phyloP scores from a whole-genome alignment of 2,888 invertebrate species.

The Stenolophus ochropezus region DNA sequence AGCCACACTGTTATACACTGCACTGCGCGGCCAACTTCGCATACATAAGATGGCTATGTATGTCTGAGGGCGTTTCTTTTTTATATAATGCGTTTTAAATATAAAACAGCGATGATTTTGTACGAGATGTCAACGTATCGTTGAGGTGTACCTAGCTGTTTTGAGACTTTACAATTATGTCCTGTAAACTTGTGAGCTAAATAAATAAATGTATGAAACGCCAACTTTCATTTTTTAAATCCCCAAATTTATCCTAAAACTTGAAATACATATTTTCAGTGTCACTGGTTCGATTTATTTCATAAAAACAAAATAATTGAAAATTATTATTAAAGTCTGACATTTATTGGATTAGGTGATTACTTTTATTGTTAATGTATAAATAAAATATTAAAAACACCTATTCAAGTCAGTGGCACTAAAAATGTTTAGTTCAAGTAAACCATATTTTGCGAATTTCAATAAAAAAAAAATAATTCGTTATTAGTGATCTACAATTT shows the following conservation, averaged over 20 bases:
- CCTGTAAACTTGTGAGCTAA: constrained; percentile 58
- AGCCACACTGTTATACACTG: constrained; percentile 58
- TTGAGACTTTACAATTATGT: constrained; percentile 57
- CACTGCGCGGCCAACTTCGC: constrained; percentile 43
- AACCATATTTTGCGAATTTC: too few species aligned
- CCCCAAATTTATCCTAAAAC: not conserved
- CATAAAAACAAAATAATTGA: too few species aligned
- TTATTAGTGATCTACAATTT: too few species aligned
- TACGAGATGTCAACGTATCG: constrained; percentile 48
- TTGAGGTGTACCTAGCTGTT: constrained; percentile 53
- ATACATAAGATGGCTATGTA: constrained; percentile 36
- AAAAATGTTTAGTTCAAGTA: too few species aligned
- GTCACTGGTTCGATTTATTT: too few species aligned
- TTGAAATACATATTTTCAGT: not conserved
- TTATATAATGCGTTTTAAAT: constrained; percentile 56
- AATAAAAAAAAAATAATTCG: too few species aligned
- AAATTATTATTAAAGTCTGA: too few species aligned
- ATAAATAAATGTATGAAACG: constrained; percentile 56
- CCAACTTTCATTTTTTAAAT: constrained; percentile 2
- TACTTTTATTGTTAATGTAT: too few species aligned
- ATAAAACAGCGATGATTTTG: constrained; percentile 57
- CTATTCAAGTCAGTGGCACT: too few species aligned
- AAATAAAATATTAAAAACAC: too few species aligned
- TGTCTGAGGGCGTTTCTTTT: constrained; percentile 53
- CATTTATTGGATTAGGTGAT: too few species aligned